Percentiles rank a stretch among this genome's conserved stretches.
Conservation (phyloP, 1,140 invertebrate species). For the Latrodectus geometricus region DNA sequence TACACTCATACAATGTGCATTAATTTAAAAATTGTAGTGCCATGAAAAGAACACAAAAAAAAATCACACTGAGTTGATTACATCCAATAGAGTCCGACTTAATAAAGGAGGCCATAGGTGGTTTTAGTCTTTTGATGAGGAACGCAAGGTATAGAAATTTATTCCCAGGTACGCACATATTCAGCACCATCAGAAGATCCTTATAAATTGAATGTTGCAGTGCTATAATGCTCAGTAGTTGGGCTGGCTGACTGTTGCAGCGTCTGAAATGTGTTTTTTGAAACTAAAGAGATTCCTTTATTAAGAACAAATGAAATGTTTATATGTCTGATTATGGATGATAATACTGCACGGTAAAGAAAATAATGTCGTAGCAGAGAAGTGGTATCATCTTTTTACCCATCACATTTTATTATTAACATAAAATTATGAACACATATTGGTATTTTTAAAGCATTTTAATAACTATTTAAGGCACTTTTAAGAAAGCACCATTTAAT, state of each 20-base stretch:
- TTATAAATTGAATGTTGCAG: neutral
- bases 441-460: neutral
- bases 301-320: neutral
- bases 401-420: neutral
- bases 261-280: no score
- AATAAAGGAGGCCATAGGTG: neutral
- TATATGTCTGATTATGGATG: neutral
- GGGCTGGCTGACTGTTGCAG: neutral
- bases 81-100: neutral
- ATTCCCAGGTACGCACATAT: neutral
- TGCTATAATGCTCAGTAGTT: constrained; percentile 28
- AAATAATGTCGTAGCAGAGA: neutral
- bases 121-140: neutral
- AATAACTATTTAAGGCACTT: neutral
- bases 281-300: no score
- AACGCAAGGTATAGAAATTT: neutral
- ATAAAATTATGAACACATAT: constrained; percentile 42
- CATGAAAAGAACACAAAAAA: neutral
- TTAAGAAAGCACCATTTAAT: constrained; percentile 5
- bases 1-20: neutral
- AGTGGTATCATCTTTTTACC: no score
- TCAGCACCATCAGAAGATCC: neutral
- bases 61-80: neutral
- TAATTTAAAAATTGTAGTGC: neutral
- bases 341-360: constrained; percentile 46